Conservation (phyloP, 2,797 vertebrate genomes). For the Microctenopoma lineatum region DNA sequence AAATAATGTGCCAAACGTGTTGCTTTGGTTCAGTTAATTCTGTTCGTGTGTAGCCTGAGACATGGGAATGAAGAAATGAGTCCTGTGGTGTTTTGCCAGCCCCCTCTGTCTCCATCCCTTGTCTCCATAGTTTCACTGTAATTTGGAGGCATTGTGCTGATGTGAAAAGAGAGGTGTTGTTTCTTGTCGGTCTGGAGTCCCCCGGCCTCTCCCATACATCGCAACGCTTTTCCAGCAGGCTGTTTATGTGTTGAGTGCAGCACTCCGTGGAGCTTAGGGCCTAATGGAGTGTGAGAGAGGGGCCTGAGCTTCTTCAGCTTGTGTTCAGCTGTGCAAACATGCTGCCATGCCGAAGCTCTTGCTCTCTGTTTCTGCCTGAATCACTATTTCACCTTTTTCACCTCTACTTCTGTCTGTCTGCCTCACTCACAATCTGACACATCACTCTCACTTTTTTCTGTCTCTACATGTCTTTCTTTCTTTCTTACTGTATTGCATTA, state of each 20-base stretch:
- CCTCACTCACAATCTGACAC: constrained; percentile 27
- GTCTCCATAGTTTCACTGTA: constrained; percentile 51
- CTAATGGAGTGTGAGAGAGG: constrained; percentile 96
- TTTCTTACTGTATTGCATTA: no score
- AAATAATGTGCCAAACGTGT: not conserved
- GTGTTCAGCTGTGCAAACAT: constrained; percentile 99
- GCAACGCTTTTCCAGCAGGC: constrained; percentile 88
- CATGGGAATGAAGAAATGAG: constrained; percentile 25
- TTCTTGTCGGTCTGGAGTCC: constrained; percentile 73
- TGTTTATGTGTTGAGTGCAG: constrained; percentile 97
- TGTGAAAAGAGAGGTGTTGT: constrained; percentile 88
- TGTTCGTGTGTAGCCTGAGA: constrained; percentile 10
- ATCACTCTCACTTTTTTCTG: not conserved
- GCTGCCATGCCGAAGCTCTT: constrained; percentile 79
- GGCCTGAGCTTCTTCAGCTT: constrained; percentile 96
- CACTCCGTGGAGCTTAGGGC: constrained; percentile 90
- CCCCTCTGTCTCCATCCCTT: constrained; percentile 48
- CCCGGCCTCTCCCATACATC: constrained; percentile 80
- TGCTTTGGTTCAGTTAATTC: not conserved
- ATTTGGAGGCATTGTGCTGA: constrained; percentile 73
- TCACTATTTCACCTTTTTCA: constrained; percentile 38
- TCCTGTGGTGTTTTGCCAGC: constrained; percentile 41
- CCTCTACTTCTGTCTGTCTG: constrained; percentile 27
- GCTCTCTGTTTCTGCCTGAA: constrained; percentile 45
- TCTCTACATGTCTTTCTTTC: not conserved